These are phyloP conservation scores for Petaurus breviceps DNA, from an alignment of 2,113 vertebrate genomes.

Conservation along the genomic window DNA sequence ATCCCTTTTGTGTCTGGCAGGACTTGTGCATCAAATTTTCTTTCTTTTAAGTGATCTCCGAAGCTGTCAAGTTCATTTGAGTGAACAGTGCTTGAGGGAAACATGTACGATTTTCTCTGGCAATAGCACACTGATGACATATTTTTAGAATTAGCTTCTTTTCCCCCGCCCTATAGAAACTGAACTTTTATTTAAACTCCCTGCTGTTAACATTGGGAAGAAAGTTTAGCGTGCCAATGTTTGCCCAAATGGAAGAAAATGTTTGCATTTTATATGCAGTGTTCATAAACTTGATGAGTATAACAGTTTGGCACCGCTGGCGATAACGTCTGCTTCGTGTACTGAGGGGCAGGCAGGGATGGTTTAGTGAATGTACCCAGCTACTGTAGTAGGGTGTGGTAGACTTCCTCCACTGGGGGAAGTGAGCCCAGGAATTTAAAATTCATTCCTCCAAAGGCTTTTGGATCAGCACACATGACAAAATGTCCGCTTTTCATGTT, in stretches of 20 bases:
- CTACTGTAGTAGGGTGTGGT: neutral
- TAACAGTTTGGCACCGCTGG: conserved; percentile 23
- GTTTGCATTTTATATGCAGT: conserved; percentile 54
- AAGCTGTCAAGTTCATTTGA: conserved; percentile 70
- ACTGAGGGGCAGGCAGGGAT: conserved; percentile 47
- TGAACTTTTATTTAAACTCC: conserved; percentile 74
- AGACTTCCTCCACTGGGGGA: no score
- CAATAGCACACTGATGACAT: conserved; percentile 71
- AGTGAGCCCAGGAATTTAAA: fast-evolving
- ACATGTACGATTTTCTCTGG: conserved; percentile 71
- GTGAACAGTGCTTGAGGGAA: conserved; percentile 70
- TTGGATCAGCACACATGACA: neutral
- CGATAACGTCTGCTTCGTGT: conserved; percentile 58
- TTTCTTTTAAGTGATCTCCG: conserved; percentile 76
- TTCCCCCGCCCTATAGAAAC: conserved; percentile 67
- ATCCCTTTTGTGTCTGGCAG: conserved; percentile 82
- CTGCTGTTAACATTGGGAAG: conserved; percentile 53
- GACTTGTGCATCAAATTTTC: conserved; percentile 74
- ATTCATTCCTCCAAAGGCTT: neutral
- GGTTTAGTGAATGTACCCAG: neutral
- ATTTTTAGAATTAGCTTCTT: conserved; percentile 73
- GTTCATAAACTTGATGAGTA: conserved; percentile 58
- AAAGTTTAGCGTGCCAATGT: conserved; percentile 68
- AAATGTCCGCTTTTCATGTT: neutral
- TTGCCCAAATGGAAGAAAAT: conserved; percentile 56